A percentile compares a stretch with the other conserved stretches of the same genome.
Conservation (phyloP, 2,113 vertebrate genomes). For the Muntiacus reevesi region DNA sequence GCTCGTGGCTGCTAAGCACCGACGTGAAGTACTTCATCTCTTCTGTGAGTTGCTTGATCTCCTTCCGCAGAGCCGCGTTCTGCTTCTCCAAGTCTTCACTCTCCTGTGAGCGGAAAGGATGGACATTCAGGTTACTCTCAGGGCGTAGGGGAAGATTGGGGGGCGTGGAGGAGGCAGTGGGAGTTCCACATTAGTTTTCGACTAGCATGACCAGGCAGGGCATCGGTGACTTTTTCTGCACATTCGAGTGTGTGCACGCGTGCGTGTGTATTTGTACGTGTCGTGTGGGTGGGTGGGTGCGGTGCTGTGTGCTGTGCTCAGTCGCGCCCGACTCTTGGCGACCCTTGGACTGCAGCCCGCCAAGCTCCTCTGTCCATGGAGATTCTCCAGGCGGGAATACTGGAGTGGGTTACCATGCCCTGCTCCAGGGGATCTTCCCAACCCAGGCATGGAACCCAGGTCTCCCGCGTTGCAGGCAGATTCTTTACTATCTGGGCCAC, state of each 20-base stretch:
- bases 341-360: not conserved
- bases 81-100: conserved; percentile 95
- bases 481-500: not conserved
- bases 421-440: not conserved
- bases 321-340: not conserved
- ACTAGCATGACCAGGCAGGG: not conserved
- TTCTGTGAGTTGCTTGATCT: conserved; percentile 94
- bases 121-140: not conserved
- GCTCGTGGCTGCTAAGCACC: conserved; percentile 92
- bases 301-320: not conserved
- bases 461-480: not conserved
- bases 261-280: not conserved
- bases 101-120: conserved; percentile 83
- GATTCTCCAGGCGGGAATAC: not conserved
- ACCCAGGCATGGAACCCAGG: not conserved
- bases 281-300: too few species aligned
- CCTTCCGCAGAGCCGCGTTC: conserved; percentile 92
- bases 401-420: not conserved
- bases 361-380: not conserved
- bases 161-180: accelerated
- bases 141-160: not conserved
- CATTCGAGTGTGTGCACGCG: accelerated
- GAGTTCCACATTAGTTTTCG: not conserved
- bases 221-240: not conserved
- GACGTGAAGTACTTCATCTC: conserved; percentile 94